Base-by-base conservation (phyloP, 2,797 vertebrate species). In the Lophius americanus region DNA sequence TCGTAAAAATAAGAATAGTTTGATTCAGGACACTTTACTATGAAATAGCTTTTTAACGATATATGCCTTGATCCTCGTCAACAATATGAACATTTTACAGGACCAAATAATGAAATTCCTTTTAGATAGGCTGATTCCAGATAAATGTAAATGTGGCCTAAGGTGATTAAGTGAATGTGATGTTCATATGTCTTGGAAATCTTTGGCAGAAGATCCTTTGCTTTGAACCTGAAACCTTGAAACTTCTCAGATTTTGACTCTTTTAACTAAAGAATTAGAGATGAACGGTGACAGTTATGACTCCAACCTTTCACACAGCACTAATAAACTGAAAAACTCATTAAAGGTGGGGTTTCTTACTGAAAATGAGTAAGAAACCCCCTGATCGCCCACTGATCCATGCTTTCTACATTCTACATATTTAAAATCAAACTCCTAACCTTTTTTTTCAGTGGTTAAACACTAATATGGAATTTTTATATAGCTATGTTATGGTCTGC, bases 381-480 rank as follows among this genome's bases (percentile, higher is more conserved):
- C 23, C 23, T 23, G 23, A 23, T 23, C 23, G 23, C 23, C 23
- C 23, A 23, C 23, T 23, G 23, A 23, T 23, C 23, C 23, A 63
- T 11, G 11, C 9, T 67, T 67, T 72, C 62, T 51, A 51, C 44
- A 39, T 60, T 66, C 48, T 35, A 36, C n/a, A 59, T 13, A 47
- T 44, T 56, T 64, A 23, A 50, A 53, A 36, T 53, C 37, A 46
- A 51, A 48, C 53, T 35, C 46, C 10, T 44, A 64, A 64, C 51
- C 13, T 68, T 63, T 76, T 44, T 61, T 54, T 37, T 59, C 51
- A 57, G 9, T 78, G 51, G 32, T 7, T 43, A 5, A 6, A 46
- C 60, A 44, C 60, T 64, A 67, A 64, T 57, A 53, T 33, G 73
- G 47, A 73, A 67, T 65, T 59, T 68, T 55, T 55, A 54, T 64